Evolutionary conservation across 2,113 vertebrate species (phyloP), one percentile per base, ranked within the genome.

Genomic region (Scomber scombrus): DNA sequence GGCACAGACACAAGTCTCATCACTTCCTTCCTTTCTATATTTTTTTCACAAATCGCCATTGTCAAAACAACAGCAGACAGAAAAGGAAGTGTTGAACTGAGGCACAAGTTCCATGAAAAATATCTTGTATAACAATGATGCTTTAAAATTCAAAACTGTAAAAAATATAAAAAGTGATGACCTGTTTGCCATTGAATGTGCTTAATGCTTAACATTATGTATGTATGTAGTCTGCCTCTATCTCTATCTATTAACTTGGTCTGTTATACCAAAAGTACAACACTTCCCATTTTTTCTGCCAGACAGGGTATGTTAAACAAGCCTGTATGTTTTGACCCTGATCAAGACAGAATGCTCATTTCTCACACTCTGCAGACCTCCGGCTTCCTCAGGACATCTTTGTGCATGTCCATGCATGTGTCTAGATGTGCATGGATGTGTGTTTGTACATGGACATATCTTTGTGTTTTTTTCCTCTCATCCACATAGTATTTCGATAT

Each of bases 11-110:
- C 86, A 75, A 78, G 85, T 82, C 90, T 93, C 93, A 93, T 94
- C 90, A 92, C 85, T 94, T 96, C 95, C 93, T 95, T 95, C 93
- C 93, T 91, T 88, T 89, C 69, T 87, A 71, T 68, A 43, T 58
- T 58, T 60, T 80, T 72, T 72, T 78, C 29, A 84, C 66, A 68
- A 90, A 89, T 93, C 71, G 58, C 83, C 57, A 80, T 87, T 93
- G 91, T 95, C 90, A 93, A 87, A 94, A 91, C 91, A 94, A 82
- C 83, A 81, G 77, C 34, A 86, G 64, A 74, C 78, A 82, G 57
- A 90, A 84, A 81, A 86, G 87, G 90, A 93, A 90, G 78, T 87
- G 77, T 80, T 72, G 29, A 81, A 82, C 69, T 54, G 58, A 54
- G 18, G 34, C 61, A 58, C 9, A 70, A 52, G 68, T 68, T 46